Percentiles rank a stretch among this genome's conserved stretches.
Conservation (phyloP, 2,113 vertebrate genomes). For the Nyctibius bracteatus region DNA sequence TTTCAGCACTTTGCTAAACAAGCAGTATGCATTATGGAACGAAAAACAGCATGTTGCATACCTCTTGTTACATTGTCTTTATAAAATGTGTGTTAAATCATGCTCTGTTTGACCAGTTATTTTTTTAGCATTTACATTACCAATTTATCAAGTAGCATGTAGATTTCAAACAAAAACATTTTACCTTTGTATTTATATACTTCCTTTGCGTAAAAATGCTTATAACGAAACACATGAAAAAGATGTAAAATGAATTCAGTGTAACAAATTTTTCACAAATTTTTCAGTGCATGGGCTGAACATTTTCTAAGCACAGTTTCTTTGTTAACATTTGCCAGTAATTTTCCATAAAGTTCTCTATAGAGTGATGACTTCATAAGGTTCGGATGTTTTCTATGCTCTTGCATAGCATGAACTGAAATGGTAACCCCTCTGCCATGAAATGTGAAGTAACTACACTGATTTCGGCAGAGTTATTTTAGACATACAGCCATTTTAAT, state of each 20-base stretch:
- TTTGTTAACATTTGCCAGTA: neutral
- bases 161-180: neutral
- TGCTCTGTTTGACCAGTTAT: neutral
- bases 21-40: neutral
- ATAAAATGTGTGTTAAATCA: neutral
- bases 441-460: neutral
- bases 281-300: neutral
- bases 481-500: neutral
- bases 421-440: neutral
- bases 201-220: slow-evolving; percentile 14
- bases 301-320: neutral
- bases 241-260: neutral
- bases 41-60: neutral
- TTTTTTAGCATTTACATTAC: neutral
- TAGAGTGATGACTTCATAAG: neutral
- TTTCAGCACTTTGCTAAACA: slow-evolving; percentile 30
- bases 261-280: neutral
- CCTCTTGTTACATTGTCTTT: neutral
- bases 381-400: neutral
- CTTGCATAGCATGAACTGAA: neutral
- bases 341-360: neutral
- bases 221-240: slow-evolving; percentile 21
- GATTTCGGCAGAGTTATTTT: neutral
- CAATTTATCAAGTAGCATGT: neutral
- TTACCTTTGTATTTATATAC: slow-evolving; percentile 7